phyloP scores from a whole-genome alignment of 2,113 vertebrate species.

The Laticauda colubrina region DNA sequence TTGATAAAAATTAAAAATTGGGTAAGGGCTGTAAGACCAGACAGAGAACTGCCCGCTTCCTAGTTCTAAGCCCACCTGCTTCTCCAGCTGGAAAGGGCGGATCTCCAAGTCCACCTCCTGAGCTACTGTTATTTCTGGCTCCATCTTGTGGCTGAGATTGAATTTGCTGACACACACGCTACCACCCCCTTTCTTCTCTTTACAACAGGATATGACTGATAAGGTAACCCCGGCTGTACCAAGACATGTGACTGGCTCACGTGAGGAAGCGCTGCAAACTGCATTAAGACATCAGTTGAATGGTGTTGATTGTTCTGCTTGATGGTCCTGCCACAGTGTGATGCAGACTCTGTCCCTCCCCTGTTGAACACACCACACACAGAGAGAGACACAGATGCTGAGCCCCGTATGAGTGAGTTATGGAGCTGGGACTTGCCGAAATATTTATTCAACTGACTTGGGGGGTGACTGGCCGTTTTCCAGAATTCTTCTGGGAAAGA shows the following conservation, averaged over 20 bases:
- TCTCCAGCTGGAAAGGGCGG: rapidly evolving
- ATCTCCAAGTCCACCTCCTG: neutral
- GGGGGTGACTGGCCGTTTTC: constrained; percentile 50
- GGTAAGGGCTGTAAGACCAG: neutral
- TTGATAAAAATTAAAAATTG: neutral
- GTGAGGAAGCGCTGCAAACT: constrained; percentile 80
- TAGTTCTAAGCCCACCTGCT: neutral
- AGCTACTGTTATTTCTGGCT: constrained; percentile 16
- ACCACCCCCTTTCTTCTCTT: constrained; percentile 36
- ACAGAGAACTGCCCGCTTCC: neutral
- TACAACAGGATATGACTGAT: constrained; percentile 76
- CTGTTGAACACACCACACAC: constrained; percentile 53
- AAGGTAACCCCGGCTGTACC: constrained; percentile 80
- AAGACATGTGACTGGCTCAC: constrained; percentile 94
- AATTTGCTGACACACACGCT: neutral
- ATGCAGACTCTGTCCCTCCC: constrained; percentile 76
- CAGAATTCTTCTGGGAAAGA: constrained; percentile 63
- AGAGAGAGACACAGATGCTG: constrained; percentile 44
- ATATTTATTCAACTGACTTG: constrained; percentile 74
- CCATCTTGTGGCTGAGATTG: constrained; percentile 39
- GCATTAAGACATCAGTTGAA: constrained; percentile 93
- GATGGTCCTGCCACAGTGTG: constrained; percentile 74
- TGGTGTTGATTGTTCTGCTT: constrained; percentile 87
- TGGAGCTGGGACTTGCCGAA: constrained; percentile 78
- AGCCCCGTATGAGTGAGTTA: constrained; percentile 70